A percentile compares a stretch with the other conserved stretches of the same genome.
These are phyloP conservation scores for Nasua narica DNA, from an alignment of 2,797 vertebrate genomes.

Conservation along the genomic window DNA sequence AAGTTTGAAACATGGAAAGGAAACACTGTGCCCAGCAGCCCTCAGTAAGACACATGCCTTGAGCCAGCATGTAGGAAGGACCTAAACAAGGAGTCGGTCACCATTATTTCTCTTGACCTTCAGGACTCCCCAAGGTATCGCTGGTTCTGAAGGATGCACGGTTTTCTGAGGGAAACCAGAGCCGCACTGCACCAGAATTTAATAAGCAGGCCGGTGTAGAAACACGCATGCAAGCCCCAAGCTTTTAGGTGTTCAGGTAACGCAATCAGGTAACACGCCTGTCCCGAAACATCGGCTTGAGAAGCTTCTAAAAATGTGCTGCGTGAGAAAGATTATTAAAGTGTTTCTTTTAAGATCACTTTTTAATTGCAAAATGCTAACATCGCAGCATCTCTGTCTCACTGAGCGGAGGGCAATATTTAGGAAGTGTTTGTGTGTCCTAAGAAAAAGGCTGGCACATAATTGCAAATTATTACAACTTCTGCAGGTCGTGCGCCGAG, in stretches of 20 bases:
- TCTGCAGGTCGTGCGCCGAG: neutral
- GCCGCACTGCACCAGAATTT: neutral
- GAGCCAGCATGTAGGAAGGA: neutral
- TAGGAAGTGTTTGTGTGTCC: neutral
- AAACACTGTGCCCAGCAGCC: neutral
- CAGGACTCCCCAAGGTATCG: neutral
- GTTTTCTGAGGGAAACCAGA: neutral
- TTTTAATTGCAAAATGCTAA: constrained; percentile 47
- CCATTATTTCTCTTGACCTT: neutral
- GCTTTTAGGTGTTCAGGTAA: neutral
- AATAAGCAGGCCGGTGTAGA: neutral
- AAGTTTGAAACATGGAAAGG: neutral
- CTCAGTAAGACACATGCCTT: neutral
- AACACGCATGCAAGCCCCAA: neutral
- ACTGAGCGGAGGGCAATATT: neutral
- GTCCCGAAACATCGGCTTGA: rapidly evolving
- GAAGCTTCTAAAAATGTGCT: neutral
- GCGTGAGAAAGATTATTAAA: neutral
- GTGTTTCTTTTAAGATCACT: constrained; percentile 29
- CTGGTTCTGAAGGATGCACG: neutral
- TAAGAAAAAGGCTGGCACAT: neutral
- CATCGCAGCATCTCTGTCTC: neutral
- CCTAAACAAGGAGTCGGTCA: neutral
- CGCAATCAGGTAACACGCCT: neutral
- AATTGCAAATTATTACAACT: constrained; percentile 37